A percentile compares a stretch with the other conserved stretches of the same genome.
These are phyloP conservation scores for Ptychochromis oligacanthus DNA, from an alignment of 2,113 vertebrate species.

Conservation along the genomic window DNA sequence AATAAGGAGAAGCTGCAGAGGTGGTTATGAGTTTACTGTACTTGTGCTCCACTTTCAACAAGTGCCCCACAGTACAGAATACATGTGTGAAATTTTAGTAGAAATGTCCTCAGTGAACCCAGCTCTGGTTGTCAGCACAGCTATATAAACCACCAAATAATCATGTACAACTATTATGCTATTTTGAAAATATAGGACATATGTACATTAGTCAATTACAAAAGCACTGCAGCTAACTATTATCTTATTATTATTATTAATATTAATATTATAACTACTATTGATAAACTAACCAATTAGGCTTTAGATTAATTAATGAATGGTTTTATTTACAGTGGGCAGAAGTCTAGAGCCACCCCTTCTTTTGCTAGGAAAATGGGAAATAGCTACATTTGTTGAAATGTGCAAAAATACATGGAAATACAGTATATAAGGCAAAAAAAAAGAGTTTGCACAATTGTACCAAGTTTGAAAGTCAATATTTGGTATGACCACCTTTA, in stretches of 20 bases:
- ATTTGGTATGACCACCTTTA: no score
- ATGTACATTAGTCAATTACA: no score
- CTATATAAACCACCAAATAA: neutral
- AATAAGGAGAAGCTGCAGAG: conserved; percentile 19
- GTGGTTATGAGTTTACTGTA: conserved; percentile 41
- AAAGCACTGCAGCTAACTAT: no score
- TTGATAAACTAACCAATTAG: neutral
- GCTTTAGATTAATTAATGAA: neutral
- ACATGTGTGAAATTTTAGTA: neutral
- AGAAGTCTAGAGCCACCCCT: neutral
- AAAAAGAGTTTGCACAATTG: no score
- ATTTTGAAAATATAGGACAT: neutral
- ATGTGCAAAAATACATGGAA: no score
- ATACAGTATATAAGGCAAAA: no score
- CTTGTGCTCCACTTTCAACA: conserved; percentile 7
- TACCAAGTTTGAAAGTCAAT: no score
- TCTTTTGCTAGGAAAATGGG: neutral
- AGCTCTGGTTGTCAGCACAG: neutral
- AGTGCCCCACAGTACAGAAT: neutral
- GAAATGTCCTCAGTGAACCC: conserved; percentile 21
- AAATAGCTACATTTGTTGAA: no score
- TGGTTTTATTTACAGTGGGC: neutral
- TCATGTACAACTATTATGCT: neutral
- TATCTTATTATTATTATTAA: no score
- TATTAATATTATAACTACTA: no score